Evolutionary conservation across 2,888 invertebrate genomes (phyloP).

Genomic region (Hydropsyche betteni): DNA sequence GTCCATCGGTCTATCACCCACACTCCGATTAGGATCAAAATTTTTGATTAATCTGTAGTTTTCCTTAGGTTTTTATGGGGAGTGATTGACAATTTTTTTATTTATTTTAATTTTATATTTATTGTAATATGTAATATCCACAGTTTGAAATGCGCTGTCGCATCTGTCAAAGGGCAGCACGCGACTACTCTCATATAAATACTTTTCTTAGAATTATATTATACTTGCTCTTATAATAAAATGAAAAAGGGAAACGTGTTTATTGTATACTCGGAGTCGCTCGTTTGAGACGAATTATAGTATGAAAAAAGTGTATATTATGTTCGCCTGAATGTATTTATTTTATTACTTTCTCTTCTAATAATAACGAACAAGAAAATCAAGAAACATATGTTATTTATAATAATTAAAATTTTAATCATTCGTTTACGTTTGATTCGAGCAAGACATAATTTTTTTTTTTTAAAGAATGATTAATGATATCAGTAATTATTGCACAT

Average conservation of each 20-base stretch:
- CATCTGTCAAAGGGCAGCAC: slow-evolving; percentile 41
- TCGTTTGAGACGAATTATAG: neutral
- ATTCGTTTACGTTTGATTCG: no score
- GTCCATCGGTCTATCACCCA: neutral
- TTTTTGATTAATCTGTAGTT: neutral
- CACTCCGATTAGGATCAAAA: no score
- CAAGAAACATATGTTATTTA: no score
- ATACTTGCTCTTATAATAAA: slow-evolving; percentile 30
- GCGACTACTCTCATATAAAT: slow-evolving; percentile 40
- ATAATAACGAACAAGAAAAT: no score
- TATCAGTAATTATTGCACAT: no score
- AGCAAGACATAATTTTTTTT: no score
- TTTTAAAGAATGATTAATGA: no score
- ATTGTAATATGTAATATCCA: neutral
- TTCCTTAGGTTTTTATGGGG: neutral
- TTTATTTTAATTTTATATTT: neutral
- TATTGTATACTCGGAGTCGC: slow-evolving; percentile 27
- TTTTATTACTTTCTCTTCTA: slow-evolving; percentile 12
- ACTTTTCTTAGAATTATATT: slow-evolving; percentile 38
- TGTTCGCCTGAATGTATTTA: neutral
- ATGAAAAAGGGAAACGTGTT: slow-evolving; percentile 27
- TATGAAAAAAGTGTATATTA: slow-evolving; percentile 4
- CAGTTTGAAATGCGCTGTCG: slow-evolving; percentile 29
- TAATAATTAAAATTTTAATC: no score
- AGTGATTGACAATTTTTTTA: neutral